Base-by-base conservation (phyloP, 2,888 invertebrate genomes). In the Habrosyne pyritoides region DNA sequence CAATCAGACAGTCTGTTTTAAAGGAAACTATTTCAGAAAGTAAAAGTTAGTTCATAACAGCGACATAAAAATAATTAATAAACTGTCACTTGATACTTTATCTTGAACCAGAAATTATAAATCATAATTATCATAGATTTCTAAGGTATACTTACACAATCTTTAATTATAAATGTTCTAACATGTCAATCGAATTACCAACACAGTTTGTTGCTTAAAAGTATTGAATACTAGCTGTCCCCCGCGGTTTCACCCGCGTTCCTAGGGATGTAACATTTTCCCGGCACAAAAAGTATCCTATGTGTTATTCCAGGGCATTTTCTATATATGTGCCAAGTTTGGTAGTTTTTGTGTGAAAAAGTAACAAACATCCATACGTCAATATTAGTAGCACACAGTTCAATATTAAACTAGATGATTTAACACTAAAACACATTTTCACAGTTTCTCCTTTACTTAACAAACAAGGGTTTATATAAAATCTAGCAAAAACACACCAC, bases 1-100 rank as follows among this genome's bases (percentile, higher is more conserved):
- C 54, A 21, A 54, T 28, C 18, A 42, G n/a, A 12, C 21, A 53
- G 26, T 28, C 7, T 28, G 8, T 28, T 28, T 28, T n/a, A n/a
- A n/a, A n/a, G n/a, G n/a, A 24, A 24, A 24, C 30, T 33, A 12
- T 33, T 8, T 36, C 18, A 6, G 5, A 14, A 42, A 42, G 14
- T 42, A 42, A 2, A 12, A 33, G 12, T 24, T 5, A 24, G 3
- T 24, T 24, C 24, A 24, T n/a, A 33, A 10, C 33, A 2, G 18
- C n/a, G n/a, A 33, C 33, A 33, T 8, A 8, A 33, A n/a, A n/a
- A 33, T n/a, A n/a, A 33, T n/a, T 33, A 33, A 33, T n/a, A 2
- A 33, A 33, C 33, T 33, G 33, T n/a, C 42, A 42, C 18, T 42
- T 42, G n/a, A 42, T 6, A 14, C 18, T 42, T 18, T 18, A 42